Base-by-base conservation (phyloP, 2,888 invertebrate species). In the Diarsia brunnea region DNA sequence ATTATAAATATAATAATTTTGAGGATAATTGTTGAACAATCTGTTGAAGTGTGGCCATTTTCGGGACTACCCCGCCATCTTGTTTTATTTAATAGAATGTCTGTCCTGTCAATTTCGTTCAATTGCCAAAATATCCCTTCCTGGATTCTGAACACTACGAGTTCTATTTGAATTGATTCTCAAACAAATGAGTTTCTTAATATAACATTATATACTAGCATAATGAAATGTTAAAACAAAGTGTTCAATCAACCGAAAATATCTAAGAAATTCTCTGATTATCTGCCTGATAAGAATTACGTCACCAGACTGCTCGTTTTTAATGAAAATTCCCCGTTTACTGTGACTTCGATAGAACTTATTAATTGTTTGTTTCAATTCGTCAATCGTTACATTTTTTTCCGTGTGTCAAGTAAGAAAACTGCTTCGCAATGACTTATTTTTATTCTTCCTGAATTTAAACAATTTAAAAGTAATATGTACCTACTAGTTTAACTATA, bases 171-270 rank as follows among this genome's bases (percentile, higher is more conserved):
- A 47, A 58, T 19, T 51, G 14, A 19, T 47, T 21, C 21, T 31
- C 51, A 63, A 51, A 51, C 45, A 63, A 45, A 51, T 19, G 14
- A 63, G 43, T 66, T 61, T 47, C 14, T 8, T 16, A 12, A 14
- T 10, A 58, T 38, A 78, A 68, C 66, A n/a, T 70, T 14, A 72
- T 47, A n/a, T 27, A 14, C n/a, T 38, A 16, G 71, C 71, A 49
- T 14, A 51, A 47, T 12, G 21, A n/a, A 60, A 47, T n/a, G 24
- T 21, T 27, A 53, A 60, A 73, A 31, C 60, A 78, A 68, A 55
- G 51, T 38, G 16, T 75, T 69, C 60, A 71, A 75, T 82, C 68
- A 84, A 65, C 63, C 27, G 49, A 66, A 31, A 75, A 66, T 71
- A 69, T 71, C 24, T 53, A 51, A 75, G 66, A 71, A 68, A 21